Evolutionary conservation across 1,140 invertebrate genomes (phyloP).

Genomic region (Eufriesea mexicana): DNA sequence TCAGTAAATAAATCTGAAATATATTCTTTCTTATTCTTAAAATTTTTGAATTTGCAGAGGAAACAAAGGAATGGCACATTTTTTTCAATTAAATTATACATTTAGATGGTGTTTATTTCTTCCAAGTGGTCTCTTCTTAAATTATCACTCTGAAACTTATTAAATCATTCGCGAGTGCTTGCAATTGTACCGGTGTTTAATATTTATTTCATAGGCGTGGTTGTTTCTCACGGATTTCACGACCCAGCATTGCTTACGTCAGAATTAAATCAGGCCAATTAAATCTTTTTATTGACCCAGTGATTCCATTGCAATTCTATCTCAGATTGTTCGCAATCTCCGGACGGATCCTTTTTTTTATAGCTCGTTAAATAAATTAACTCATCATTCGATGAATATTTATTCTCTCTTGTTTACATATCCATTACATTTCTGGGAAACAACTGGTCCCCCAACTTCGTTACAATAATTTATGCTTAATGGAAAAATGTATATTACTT

Average conservation of each 20-base stretch:
- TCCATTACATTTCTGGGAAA: too few species aligned
- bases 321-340: background rate
- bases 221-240: background rate
- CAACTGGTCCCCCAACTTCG: too few species aligned
- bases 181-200: background rate
- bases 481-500: too few species aligned
- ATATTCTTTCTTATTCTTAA: too few species aligned
- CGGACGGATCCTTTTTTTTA: background rate
- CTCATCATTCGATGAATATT: background rate
- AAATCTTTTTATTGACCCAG: constrained; percentile 8
- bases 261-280: constrained; percentile 11
- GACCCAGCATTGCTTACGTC: background rate
- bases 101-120: too few species aligned
- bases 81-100: too few species aligned
- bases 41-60: too few species aligned
- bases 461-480: too few species aligned
- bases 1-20: too few species aligned
- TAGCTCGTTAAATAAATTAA: background rate
- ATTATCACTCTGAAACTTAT: background rate
- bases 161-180: background rate
- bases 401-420: background rate
- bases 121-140: too few species aligned
- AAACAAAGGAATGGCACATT: too few species aligned
- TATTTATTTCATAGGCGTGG: background rate
- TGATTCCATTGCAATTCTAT: background rate